A percentile compares a stretch with the other conserved stretches of the same genome.
phyloP scores from a whole-genome alignment of 2,797 vertebrate genomes.

The Labeo calbasu region DNA sequence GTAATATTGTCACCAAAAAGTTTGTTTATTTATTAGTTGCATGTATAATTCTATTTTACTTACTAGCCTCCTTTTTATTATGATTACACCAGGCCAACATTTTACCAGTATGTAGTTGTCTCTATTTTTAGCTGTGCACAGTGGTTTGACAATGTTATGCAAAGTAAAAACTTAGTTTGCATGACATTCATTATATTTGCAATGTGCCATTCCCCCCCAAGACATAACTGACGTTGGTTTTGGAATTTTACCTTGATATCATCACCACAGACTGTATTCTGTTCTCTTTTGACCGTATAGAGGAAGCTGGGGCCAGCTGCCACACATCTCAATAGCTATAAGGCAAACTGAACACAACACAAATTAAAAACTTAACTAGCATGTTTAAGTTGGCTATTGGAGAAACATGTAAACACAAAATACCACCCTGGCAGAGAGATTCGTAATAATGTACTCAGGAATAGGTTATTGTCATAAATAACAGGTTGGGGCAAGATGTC shows the following conservation, averaged over 20 bases:
- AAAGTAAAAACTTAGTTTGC: constrained; percentile 57
- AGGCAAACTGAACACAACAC: not conserved
- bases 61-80: not conserved
- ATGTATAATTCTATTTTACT: not conserved
- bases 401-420: not conserved
- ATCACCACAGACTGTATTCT: constrained; percentile 6
- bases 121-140: not conserved
- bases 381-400: not conserved
- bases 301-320: not conserved
- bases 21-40: not conserved
- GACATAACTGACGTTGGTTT: not conserved
- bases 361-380: not conserved
- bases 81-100: not conserved
- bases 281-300: not conserved
- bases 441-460: not conserved
- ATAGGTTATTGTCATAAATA: not conserved
- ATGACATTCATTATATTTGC: constrained; percentile 56
- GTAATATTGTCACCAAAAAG: not conserved
- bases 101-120: not conserved
- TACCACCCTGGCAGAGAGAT: too few species aligned
- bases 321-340: not conserved
- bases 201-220: constrained; percentile 32
- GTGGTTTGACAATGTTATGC: constrained; percentile 45
- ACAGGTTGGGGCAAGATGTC: not conserved
- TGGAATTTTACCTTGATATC: constrained; percentile 14